Evolutionary conservation across 2,113 vertebrate genomes (phyloP).

Genomic region (Diadophis punctatus): DNA sequence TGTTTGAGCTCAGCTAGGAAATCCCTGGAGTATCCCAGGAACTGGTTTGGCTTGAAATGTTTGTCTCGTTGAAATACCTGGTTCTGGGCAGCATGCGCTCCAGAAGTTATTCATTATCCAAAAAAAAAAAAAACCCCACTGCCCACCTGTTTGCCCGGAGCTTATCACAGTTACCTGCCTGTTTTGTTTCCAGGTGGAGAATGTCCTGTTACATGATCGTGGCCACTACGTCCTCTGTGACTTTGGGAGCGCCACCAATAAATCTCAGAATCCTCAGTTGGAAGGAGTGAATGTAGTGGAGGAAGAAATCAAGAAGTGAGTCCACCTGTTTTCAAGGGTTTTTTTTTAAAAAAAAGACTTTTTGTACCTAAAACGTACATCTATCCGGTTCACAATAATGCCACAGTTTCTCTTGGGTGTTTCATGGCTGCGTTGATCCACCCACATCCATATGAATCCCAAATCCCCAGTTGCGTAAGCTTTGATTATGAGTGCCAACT

Average conservation of each 20-base stretch:
- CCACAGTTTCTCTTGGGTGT: background rate
- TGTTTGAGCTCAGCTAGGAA: background rate
- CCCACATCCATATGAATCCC: background rate
- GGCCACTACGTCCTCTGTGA: slow-evolving; percentile 98
- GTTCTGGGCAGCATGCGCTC: background rate
- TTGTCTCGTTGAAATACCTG: background rate
- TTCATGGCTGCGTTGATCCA: background rate
- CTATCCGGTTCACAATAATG: background rate
- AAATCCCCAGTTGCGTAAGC: background rate
- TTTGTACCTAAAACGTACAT: background rate
- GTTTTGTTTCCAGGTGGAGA: slow-evolving; percentile 83
- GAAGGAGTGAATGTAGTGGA: slow-evolving; percentile 89
- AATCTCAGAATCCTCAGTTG: slow-evolving; percentile 89
- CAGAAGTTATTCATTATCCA: background rate
- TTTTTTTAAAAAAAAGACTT: background rate
- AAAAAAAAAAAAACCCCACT: background rate
- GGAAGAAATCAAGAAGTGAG: slow-evolving; percentile 97
- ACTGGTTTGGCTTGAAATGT: background rate
- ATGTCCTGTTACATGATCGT: slow-evolving; percentile 94
- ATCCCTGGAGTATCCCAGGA: background rate
- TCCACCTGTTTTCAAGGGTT: background rate
- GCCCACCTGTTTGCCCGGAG: background rate
- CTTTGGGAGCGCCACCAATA: slow-evolving; percentile 94
- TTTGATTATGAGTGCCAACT: background rate
- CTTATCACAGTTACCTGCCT: background rate